A percentile compares a stretch with the other conserved stretches of the same genome.
Conservation (phyloP, 2,113 vertebrate species). For the Thinocorus orbignyianus region DNA sequence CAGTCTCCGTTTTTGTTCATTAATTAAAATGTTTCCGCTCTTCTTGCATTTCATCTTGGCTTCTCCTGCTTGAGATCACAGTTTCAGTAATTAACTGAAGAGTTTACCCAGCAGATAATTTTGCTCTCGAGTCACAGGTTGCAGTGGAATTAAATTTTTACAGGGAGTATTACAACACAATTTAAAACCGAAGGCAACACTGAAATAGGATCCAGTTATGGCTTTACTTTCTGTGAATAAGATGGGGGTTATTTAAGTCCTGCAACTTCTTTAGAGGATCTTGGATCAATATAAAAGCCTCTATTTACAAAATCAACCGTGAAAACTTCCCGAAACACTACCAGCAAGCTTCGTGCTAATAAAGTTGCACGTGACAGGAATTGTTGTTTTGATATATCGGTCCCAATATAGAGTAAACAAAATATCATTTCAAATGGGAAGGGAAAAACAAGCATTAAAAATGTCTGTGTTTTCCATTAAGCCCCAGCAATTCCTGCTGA, state of each 20-base stretch:
- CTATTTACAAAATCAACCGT: not conserved
- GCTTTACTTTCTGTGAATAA: not conserved
- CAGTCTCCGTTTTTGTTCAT: not conserved
- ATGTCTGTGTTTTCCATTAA: rapidly evolving
- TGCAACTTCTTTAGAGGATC: not conserved
- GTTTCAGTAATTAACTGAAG: constrained; percentile 32
- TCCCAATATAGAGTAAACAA: not conserved
- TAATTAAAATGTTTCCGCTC: constrained; percentile 30
- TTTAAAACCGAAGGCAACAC: not conserved
- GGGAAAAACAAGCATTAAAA: not conserved
- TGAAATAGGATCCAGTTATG: not conserved
- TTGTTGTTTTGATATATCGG: rapidly evolving
- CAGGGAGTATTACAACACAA: not conserved
- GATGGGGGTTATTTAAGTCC: not conserved
- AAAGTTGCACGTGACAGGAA: not conserved
- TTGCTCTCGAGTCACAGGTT: constrained; percentile 9
- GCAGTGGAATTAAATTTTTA: constrained; percentile 32
- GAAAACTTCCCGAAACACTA: not conserved
- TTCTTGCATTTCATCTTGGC: not conserved
- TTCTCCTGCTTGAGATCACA: not conserved
- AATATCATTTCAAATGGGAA: not conserved
- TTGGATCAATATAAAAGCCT: not conserved
- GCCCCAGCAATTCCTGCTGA: not conserved
- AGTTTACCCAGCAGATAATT: not conserved
- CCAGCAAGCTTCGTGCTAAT: not conserved